These are phyloP conservation scores for Pampusana beccarii DNA, from an alignment of 2,113 vertebrate species.

Conservation along the genomic window DNA sequence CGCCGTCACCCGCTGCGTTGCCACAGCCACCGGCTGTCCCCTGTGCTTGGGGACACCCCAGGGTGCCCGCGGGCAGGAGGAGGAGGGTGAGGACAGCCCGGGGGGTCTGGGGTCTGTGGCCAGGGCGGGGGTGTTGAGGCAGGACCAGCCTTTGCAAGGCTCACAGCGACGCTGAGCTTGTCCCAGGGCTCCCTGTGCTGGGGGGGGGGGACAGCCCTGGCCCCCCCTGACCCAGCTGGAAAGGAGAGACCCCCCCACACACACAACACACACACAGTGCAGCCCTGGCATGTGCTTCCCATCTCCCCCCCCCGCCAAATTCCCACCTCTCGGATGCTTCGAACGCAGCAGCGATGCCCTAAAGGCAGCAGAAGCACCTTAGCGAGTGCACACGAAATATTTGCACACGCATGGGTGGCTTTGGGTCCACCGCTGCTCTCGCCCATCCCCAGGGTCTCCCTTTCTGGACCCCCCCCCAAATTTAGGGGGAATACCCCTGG, in stretches of 20 bases:
- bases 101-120: neutral
- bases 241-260: neutral
- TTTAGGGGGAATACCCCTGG: neutral
- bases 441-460: neutral
- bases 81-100: neutral
- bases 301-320: neutral
- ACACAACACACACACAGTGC: neutral
- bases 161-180: neutral
- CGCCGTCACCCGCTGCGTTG: neutral
- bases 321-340: conserved; percentile 55
- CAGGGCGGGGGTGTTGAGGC: rapidly evolving
- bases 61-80: neutral
- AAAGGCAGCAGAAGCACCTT: conserved; percentile 67
- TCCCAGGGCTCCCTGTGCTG: neutral
- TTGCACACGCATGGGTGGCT: conserved; percentile 67
- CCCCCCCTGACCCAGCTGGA: neutral
- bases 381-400: conserved; percentile 27
- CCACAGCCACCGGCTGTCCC: neutral
- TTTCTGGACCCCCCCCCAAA: neutral
- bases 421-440: neutral
- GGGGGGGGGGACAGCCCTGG: neutral
- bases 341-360: conserved; percentile 38
- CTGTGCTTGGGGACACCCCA: neutral
- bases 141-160: neutral
- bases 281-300: conserved; percentile 31